Percentiles rank a stretch among this genome's conserved stretches.
Conservation (phyloP, 1,140 invertebrate genomes). For the Diorhabda elongata region DNA sequence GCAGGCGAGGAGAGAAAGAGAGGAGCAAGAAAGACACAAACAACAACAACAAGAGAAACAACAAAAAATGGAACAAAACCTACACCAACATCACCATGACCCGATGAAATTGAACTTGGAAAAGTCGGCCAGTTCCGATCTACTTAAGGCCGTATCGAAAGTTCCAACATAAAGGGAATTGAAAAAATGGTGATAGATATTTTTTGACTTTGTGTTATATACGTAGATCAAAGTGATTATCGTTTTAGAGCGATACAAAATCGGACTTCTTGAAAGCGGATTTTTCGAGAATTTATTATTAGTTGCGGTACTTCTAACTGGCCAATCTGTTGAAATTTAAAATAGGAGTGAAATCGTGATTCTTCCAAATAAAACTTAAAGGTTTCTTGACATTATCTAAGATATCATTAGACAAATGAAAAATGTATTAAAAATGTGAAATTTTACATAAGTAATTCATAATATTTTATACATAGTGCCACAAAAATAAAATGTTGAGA, state of each 20-base stretch:
- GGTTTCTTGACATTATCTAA: too few species aligned
- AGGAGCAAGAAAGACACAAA: conserved; percentile 87
- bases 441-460: too few species aligned
- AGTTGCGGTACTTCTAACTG: neutral
- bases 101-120: conserved; percentile 51
- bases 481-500: too few species aligned
- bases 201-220: conserved; percentile 16
- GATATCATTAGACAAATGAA: too few species aligned
- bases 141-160: conserved; percentile 48
- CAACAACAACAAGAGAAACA: conserved; percentile 84
- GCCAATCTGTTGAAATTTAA: too few species aligned
- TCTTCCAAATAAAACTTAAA: too few species aligned
- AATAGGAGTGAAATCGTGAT: too few species aligned
- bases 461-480: too few species aligned
- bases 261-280: conserved; percentile 16
- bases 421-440: too few species aligned
- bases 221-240: conserved; percentile 3
- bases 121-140: conserved; percentile 41
- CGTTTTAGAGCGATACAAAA: conserved; percentile 1
- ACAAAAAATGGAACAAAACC: conserved; percentile 56
- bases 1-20: conserved; percentile 81
- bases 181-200: neutral
- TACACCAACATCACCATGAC: conserved; percentile 60
- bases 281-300: conserved; percentile 5
- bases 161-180: conserved; percentile 48